Evolutionary conservation across 2,113 vertebrate species (phyloP), one percentile per base, ranked within the genome.

Genomic region (Coptodon rendalli): DNA sequence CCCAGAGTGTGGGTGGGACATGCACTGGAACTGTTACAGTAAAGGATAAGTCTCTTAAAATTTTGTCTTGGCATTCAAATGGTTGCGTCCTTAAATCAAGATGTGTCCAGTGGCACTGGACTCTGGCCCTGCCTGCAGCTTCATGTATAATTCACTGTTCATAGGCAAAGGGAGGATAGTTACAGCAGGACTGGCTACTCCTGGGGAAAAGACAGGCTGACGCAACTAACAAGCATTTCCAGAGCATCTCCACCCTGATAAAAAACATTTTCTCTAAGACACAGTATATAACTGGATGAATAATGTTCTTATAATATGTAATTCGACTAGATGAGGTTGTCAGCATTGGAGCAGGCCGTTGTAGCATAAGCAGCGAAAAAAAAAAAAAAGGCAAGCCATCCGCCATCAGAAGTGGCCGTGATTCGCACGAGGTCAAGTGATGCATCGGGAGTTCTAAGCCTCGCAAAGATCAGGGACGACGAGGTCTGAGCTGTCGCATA

Each of bases 131-230:
- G 80, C 61, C 86, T 89, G 86, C 84, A 87, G 85, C 68, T 79
- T 91, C 82, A 92, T 93, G 86, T 89, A 91, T 89, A 88, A 93
- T 91, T 89, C 80, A 91, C 68, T 78, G 84, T 90, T 92, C 82
- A 86, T 76, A 85, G 61, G 85, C 78, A 90, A 85, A 83, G 53
- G 78, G 83, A 56, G 87, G 80, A 83, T 90, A 71, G 92, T 85
- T 88, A 89, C 53, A 59, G 85, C 50, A 56, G 85, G 48, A 52
- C 83, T 9, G n/a, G 48, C 66, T 73, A 73, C 81, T 85, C 57
- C 81, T 81, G 19, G 56, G 81, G 59, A 78, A 86, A 24, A 48
- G 31, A 9, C 12, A 85, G 85, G 14, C 22, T 53, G 57, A 14
- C 31, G 54, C 34, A 71, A 80, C 68, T 66, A 89, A 82, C 38